phyloP scores from a whole-genome alignment of 2,888 invertebrate genomes.

The Ypsolopha scabrella region DNA sequence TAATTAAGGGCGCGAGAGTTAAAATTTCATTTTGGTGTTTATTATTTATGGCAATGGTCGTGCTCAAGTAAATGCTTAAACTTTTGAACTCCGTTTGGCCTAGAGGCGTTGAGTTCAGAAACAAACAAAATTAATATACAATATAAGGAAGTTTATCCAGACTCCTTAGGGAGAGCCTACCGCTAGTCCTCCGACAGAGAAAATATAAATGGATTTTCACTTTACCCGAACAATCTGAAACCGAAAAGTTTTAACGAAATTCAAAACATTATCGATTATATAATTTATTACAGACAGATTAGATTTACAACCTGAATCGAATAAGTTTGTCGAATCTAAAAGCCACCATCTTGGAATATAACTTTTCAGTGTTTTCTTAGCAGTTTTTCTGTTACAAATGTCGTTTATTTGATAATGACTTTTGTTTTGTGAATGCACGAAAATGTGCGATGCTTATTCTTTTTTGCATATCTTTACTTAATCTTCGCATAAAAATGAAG shows the following conservation, averaged over 20 bases:
- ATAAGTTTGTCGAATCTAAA: too few species aligned
- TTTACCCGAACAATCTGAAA: conserved; percentile 25
- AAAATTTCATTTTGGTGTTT: conserved; percentile 42
- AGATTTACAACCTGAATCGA: not conserved
- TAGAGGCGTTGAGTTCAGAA: conserved; percentile 37
- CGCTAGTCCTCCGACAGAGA: conserved; percentile 29
- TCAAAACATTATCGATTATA: conserved; percentile 32
- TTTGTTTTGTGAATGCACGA: not conserved
- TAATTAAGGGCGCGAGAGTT: conserved; percentile 30
- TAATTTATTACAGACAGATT: conserved; percentile 21
- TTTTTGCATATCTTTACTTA: not conserved
- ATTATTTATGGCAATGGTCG: conserved; percentile 46
- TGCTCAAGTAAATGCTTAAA: conserved; percentile 41
- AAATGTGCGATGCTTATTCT: not conserved
- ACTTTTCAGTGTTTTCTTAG: too few species aligned
- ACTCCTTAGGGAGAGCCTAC: conserved; percentile 6
- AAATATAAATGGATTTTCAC: conserved; percentile 45
- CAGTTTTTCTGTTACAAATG: not conserved
- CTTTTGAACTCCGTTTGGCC: conserved; percentile 32
- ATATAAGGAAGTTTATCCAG: conserved; percentile 40
- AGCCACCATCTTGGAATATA: too few species aligned
- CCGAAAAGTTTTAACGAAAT: conserved; percentile 34
- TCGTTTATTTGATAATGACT: not conserved
- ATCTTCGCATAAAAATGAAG: not conserved
- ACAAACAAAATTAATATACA: conserved; percentile 46